phyloP scores from a whole-genome alignment of 1,140 invertebrate species.

The Hestina assimilis region DNA sequence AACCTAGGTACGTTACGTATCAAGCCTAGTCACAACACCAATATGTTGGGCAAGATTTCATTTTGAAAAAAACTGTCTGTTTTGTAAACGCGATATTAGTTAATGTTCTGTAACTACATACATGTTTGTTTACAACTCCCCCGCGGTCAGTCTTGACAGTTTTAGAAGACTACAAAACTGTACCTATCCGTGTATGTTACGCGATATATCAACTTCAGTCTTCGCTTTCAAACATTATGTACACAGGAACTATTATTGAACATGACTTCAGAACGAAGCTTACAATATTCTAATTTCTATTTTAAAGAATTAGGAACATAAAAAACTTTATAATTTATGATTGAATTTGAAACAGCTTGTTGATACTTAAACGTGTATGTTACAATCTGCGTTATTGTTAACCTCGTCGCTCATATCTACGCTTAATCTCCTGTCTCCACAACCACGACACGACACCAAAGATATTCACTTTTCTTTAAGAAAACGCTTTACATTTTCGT shows the following conservation, averaged over 20 bases:
- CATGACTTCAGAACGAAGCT: background rate
- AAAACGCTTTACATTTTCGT: conserved; percentile 22
- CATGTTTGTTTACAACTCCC: conserved; percentile 22
- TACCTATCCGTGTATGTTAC: background rate
- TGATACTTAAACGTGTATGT: too few species aligned
- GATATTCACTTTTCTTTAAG: background rate
- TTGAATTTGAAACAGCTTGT: too few species aligned
- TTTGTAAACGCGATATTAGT: conserved; percentile 11
- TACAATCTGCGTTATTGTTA: conserved; percentile 9
- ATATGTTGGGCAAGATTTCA: conserved; percentile 15
- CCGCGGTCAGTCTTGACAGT: conserved; percentile 12
- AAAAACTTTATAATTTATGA: too few species aligned
- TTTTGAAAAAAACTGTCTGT: too few species aligned
- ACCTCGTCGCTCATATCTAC: background rate
- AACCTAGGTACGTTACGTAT: too few species aligned
- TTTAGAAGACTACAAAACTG: conserved; percentile 4
- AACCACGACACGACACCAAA: conserved; percentile 2
- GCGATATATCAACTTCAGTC: background rate
- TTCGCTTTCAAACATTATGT: background rate
- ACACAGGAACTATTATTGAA: conserved; percentile 1
- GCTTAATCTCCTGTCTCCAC: conserved; percentile 6
- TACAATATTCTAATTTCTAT: background rate
- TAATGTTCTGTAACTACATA: conserved; percentile 7
- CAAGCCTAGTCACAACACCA: too few species aligned
- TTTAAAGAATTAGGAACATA: too few species aligned